Conservation (phyloP, 2,888 invertebrate genomes). For the Beris chalybata region DNA sequence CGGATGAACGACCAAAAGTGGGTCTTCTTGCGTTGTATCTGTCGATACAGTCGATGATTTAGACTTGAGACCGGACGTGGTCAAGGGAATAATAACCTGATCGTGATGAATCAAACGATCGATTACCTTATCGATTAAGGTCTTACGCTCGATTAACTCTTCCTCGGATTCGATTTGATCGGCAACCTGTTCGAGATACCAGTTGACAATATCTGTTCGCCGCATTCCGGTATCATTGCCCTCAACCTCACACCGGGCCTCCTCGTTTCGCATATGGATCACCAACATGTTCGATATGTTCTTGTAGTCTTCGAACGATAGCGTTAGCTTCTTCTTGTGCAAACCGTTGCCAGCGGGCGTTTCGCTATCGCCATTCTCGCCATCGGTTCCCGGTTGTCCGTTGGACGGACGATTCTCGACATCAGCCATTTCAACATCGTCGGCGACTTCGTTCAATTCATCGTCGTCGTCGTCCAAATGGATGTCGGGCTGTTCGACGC, state of each 20-base stretch:
- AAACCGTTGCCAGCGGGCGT: conserved; percentile 43
- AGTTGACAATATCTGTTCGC: conserved; percentile 82
- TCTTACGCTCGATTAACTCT: conserved; percentile 85
- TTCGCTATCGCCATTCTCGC: conserved; percentile 44
- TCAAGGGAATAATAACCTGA: conserved; percentile 55
- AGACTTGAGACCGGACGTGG: conserved; percentile 48
- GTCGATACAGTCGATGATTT: conserved; percentile 38
- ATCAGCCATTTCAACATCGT: conserved; percentile 59
- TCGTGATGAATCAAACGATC: conserved; percentile 82
- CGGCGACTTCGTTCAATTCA: conserved; percentile 52
- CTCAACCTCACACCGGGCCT: conserved; percentile 67
- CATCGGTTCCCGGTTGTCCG: conserved; percentile 31
- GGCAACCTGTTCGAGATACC: conserved; percentile 89
- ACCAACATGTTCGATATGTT: conserved; percentile 89
- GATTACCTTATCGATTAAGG: conserved; percentile 89
- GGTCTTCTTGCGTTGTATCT: conserved; percentile 67
- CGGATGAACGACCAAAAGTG: conserved; percentile 91
- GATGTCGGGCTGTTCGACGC: conserved; percentile 97
- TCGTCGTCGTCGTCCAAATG: conserved; percentile 77
- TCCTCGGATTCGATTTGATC: conserved; percentile 89
- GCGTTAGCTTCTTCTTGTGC: conserved; percentile 72
- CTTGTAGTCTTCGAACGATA: conserved; percentile 94
- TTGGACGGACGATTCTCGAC: conserved; percentile 17
- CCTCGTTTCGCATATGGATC: conserved; percentile 84
- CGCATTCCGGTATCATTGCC: conserved; percentile 68